Evolutionary conservation across 2,888 invertebrate species (phyloP).

Genomic region (Dysmachus trigonus): DNA sequence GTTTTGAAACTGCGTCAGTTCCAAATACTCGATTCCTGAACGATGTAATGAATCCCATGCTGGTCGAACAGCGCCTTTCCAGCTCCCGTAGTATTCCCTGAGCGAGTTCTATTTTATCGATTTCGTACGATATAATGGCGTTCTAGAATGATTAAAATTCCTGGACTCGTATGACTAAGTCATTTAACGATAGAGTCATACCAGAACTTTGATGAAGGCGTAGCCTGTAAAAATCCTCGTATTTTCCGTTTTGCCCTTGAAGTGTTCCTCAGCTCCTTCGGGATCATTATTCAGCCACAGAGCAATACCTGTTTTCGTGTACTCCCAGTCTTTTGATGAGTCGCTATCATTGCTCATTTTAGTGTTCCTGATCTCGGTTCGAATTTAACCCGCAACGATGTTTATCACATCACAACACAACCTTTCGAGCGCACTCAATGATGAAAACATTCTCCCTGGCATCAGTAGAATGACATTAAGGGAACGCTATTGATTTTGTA

Average conservation of each 20-base stretch:
- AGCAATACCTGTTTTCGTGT: constrained; percentile 49
- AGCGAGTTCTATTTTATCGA: constrained; percentile 71
- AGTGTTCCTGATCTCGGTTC: background rate
- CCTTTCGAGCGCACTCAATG: background rate
- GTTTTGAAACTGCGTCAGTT: constrained; percentile 52
- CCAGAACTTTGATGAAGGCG: constrained; percentile 49
- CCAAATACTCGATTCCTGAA: constrained; percentile 66
- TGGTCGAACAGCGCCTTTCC: constrained; percentile 68
- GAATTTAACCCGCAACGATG: background rate
- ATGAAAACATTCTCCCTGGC: background rate
- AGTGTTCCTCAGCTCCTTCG: constrained; percentile 47
- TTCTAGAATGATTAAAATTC: constrained; percentile 65
- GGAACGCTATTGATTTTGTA: background rate
- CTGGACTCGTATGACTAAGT: background rate
- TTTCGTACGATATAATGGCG: constrained; percentile 76
- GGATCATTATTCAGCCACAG: constrained; percentile 52
- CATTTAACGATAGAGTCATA: constrained; percentile 24
- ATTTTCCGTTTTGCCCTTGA: constrained; percentile 43
- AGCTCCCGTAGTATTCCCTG: constrained; percentile 69
- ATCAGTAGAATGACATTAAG: background rate
- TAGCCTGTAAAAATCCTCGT: constrained; percentile 48
- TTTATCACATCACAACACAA: background rate
- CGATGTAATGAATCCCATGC: constrained; percentile 69
- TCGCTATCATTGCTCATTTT: constrained; percentile 17
- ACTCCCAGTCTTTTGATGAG: constrained; percentile 48